Percentiles rank a stretch among this genome's conserved stretches.
These are phyloP conservation scores for Sitophilus oryzae DNA, from an alignment of 1,140 invertebrate species.

Conservation along the genomic window DNA sequence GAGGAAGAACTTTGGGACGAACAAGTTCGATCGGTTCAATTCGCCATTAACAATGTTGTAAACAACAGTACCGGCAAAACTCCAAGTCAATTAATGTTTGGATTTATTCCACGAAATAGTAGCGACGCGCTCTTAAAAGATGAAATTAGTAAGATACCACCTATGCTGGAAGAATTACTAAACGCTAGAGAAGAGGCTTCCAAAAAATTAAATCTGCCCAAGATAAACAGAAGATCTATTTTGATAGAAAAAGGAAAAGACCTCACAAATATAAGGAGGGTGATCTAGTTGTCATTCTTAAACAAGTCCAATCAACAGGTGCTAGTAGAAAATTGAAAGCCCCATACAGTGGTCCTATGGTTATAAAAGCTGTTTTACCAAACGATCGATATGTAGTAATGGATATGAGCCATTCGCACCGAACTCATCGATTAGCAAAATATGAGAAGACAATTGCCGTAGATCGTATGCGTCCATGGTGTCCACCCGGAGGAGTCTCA, in stretches of 20 bases:
- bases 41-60: too few species aligned
- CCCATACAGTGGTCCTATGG: neutral
- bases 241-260: neutral
- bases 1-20: too few species aligned
- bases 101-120: conserved; percentile 36
- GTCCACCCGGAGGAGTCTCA: conserved; percentile 3
- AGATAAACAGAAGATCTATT: neutral
- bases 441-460: conserved; percentile 5
- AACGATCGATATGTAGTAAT: conserved; percentile 3
- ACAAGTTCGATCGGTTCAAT: neutral
- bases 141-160: neutral
- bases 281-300: neutral
- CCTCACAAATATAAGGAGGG: neutral
- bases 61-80: too few species aligned
- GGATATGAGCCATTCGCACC: neutral
- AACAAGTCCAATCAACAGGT: neutral
- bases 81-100: too few species aligned
- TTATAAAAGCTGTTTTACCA: neutral
- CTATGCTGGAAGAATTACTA: too few species aligned
- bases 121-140: conserved; percentile 36
- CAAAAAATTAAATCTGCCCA: neutral
- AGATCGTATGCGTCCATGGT: conserved; percentile 19
- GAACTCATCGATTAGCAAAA: neutral
- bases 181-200: neutral
- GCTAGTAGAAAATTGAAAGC: neutral